phyloP scores from a whole-genome alignment of 2,797 vertebrate genomes.

The Gadopsis bispinosus region DNA sequence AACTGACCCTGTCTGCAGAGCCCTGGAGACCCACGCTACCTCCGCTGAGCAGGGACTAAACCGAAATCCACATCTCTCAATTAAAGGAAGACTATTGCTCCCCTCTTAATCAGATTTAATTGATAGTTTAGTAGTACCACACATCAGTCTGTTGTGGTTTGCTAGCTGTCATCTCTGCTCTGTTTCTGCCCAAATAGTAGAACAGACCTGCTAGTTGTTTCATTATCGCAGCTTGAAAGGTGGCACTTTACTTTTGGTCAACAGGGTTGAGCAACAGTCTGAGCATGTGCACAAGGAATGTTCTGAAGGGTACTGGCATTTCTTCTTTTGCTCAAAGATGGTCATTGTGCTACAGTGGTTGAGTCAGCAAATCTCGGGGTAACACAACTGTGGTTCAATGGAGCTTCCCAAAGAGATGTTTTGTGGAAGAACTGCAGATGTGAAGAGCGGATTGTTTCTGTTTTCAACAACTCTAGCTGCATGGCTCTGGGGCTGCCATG shows the following conservation, averaged over 20 bases:
- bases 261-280: slow-evolving; percentile 39
- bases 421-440: slow-evolving; percentile 42
- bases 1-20: slow-evolving; percentile 59
- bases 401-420: slow-evolving; percentile 29
- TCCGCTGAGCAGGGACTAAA: slow-evolving; percentile 52
- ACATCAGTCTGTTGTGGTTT: slow-evolving; percentile 55
- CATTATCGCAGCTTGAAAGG: slow-evolving; percentile 35
- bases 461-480: slow-evolving; percentile 14
- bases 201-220: slow-evolving; percentile 27
- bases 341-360: slow-evolving; percentile 35
- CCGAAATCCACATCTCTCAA: slow-evolving; percentile 57
- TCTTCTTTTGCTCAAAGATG: slow-evolving; percentile 42
- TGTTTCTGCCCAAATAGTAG: slow-evolving; percentile 28
- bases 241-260: slow-evolving; percentile 35
- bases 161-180: slow-evolving; percentile 39
- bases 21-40: slow-evolving; percentile 49
- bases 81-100: slow-evolving; percentile 63
- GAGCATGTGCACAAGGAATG: slow-evolving; percentile 16
- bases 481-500: background rate
- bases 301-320: slow-evolving; percentile 21
- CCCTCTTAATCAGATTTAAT: slow-evolving; percentile 67
- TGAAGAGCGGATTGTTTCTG: slow-evolving; percentile 30
- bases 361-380: slow-evolving; percentile 36
- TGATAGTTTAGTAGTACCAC: slow-evolving; percentile 57
- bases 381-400: slow-evolving; percentile 33